These are phyloP conservation scores for Hemiprocne comata DNA, from an alignment of 2,113 vertebrate species.

Conservation along the genomic window DNA sequence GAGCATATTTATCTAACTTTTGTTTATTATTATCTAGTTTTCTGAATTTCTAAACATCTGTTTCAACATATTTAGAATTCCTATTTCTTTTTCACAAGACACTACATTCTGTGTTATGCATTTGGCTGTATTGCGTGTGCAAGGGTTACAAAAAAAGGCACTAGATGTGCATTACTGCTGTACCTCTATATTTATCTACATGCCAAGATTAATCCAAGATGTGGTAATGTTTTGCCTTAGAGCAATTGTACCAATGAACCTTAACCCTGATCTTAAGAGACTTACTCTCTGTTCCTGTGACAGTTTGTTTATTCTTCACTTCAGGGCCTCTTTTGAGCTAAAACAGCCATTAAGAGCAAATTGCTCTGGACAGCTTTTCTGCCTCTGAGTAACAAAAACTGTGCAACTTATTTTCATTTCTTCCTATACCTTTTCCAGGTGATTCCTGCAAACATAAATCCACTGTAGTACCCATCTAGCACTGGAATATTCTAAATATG, in stretches of 20 bases:
- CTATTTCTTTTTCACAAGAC: neutral
- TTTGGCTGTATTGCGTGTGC: neutral
- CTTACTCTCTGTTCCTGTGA: conserved; percentile 59
- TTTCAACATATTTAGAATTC: conserved; percentile 33
- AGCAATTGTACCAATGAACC: conserved; percentile 66
- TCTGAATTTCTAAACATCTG: conserved; percentile 13
- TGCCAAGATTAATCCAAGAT: conserved; percentile 65
- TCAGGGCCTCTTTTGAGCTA: conserved; percentile 64
- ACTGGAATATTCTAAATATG: neutral
- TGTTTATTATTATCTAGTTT: conserved; percentile 28
- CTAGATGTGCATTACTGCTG: neutral
- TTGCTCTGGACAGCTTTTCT: conserved; percentile 64
- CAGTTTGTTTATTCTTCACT: conserved; percentile 72
- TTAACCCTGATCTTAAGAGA: conserved; percentile 68
- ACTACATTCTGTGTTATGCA: neutral
- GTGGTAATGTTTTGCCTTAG: conserved; percentile 54
- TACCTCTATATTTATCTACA: conserved; percentile 52
- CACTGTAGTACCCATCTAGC: neutral
- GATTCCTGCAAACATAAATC: conserved; percentile 25
- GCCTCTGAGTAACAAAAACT: conserved; percentile 45
- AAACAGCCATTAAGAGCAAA: conserved; percentile 64
- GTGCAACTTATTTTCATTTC: neutral
- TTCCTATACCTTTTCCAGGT: conserved; percentile 49
- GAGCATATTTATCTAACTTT: conserved; percentile 11
- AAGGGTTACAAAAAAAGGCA: neutral